Evolutionary conservation across 2,888 invertebrate genomes (phyloP).

Genomic region (Drosophila percnosoma): DNA sequence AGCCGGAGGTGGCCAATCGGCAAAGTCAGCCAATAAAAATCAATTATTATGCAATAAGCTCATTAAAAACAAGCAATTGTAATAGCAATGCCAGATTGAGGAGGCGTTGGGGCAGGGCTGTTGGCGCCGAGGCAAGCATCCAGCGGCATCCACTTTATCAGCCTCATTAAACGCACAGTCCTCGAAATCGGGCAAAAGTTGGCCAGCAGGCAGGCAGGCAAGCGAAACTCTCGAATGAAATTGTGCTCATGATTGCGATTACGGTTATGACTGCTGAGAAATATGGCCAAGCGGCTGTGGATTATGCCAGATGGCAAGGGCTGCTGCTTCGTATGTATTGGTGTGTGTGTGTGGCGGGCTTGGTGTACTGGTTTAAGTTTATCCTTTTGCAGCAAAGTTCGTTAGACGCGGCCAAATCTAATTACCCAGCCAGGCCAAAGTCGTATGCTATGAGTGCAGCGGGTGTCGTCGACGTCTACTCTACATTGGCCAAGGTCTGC

Average conservation of each 20-base stretch:
- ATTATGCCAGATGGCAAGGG: slow-evolving; percentile 20
- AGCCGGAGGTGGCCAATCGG: background rate
- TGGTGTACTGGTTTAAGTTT: slow-evolving; percentile 45
- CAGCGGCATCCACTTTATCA: slow-evolving; percentile 57
- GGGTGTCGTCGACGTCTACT: background rate
- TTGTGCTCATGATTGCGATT: slow-evolving; percentile 78
- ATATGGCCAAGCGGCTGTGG: slow-evolving; percentile 29
- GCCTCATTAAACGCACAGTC: slow-evolving; percentile 68
- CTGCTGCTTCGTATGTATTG: background rate
- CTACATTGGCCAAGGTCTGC: slow-evolving; percentile 21
- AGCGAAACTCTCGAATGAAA: slow-evolving; percentile 67
- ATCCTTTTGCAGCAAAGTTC: slow-evolving; percentile 38
- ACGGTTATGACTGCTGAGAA: slow-evolving; percentile 67
- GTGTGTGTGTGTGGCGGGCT: background rate
- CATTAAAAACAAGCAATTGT: slow-evolving; percentile 41
- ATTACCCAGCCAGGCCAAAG: slow-evolving; percentile 49
- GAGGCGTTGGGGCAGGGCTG: background rate
- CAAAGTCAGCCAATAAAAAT: slow-evolving; percentile 50
- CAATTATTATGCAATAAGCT: slow-evolving; percentile 69
- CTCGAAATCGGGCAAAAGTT: background rate
- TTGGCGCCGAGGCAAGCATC: slow-evolving; percentile 5
- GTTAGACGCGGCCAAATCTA: slow-evolving; percentile 61
- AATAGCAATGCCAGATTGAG: background rate
- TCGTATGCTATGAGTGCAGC: background rate
- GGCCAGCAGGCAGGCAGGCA: slow-evolving; percentile 28